A percentile compares a stretch with the other conserved stretches of the same genome.
These are phyloP conservation scores for Strix uralensis DNA, from an alignment of 2,113 vertebrate genomes.

Conservation along the genomic window DNA sequence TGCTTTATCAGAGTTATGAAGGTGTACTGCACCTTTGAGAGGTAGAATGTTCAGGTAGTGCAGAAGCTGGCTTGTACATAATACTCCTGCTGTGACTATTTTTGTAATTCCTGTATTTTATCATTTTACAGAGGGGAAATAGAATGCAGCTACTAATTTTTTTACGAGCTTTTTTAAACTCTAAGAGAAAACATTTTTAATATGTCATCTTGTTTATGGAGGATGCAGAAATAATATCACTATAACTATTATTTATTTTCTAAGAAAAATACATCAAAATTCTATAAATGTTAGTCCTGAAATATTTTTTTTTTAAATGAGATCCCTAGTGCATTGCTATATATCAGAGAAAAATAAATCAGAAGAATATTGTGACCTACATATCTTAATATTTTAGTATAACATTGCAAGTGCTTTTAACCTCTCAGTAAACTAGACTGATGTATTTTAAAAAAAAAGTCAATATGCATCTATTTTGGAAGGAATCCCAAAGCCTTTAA, in stretches of 20 bases:
- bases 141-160: background rate
- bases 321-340: slow-evolving; percentile 1
- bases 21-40: background rate
- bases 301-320: background rate
- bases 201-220: background rate
- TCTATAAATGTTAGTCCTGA: background rate
- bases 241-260: background rate
- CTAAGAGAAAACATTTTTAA: background rate
- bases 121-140: background rate
- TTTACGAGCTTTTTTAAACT: background rate
- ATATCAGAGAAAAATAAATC: slow-evolving; percentile 24
- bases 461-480: slow-evolving; percentile 37
- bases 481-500: slow-evolving; percentile 48
- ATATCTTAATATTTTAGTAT: background rate
- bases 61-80: background rate
- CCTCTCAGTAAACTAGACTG: slow-evolving; percentile 25
- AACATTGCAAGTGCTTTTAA: slow-evolving; percentile 49
- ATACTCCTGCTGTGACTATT: background rate
- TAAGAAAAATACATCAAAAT: slow-evolving; percentile 18
- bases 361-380: slow-evolving; percentile 9
- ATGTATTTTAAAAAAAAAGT: background rate
- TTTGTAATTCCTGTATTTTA: background rate
- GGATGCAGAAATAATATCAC: background rate
- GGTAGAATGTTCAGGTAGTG: background rate
- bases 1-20: background rate